Evolutionary conservation across 1,140 invertebrate genomes (phyloP).

Genomic region (Mylabris phalerata): DNA sequence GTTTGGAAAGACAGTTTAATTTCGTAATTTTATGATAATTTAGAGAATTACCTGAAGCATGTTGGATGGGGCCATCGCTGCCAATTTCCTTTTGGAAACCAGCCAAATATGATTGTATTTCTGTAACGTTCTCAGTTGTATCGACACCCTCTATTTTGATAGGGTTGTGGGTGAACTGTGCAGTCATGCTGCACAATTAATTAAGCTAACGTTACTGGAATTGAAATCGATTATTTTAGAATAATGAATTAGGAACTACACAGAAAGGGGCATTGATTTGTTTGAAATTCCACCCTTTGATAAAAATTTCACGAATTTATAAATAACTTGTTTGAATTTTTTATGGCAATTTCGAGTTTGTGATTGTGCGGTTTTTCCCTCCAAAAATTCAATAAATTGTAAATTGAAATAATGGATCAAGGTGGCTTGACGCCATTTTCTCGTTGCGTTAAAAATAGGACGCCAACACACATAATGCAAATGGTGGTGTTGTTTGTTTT

Average conservation of each 20-base stretch:
- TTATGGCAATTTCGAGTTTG: no score
- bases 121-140: slow-evolving; percentile 54
- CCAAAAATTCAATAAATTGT: no score
- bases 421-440: slow-evolving; percentile 23
- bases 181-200: slow-evolving; percentile 29
- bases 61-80: slow-evolving; percentile 47
- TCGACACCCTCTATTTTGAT: slow-evolving; percentile 42
- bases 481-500: not conserved
- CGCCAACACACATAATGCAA: not conserved
- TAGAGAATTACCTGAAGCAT: slow-evolving; percentile 45
- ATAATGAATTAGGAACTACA: no score
- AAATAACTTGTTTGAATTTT: no score
- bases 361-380: not conserved
- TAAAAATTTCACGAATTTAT: no score
- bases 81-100: slow-evolving; percentile 82
- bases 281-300: no score
- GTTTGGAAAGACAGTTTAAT: not conserved
- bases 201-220: not conserved
- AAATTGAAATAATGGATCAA: not conserved
- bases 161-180: slow-evolving; percentile 29
- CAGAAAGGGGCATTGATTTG: no score
- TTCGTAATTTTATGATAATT: not conserved
- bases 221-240: slow-evolving; percentile 1
- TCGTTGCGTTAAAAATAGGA: slow-evolving; percentile 17
- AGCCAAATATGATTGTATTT: slow-evolving; percentile 76